Conservation (phyloP, 2,113 vertebrate species). For the Polypterus senegalus region DNA sequence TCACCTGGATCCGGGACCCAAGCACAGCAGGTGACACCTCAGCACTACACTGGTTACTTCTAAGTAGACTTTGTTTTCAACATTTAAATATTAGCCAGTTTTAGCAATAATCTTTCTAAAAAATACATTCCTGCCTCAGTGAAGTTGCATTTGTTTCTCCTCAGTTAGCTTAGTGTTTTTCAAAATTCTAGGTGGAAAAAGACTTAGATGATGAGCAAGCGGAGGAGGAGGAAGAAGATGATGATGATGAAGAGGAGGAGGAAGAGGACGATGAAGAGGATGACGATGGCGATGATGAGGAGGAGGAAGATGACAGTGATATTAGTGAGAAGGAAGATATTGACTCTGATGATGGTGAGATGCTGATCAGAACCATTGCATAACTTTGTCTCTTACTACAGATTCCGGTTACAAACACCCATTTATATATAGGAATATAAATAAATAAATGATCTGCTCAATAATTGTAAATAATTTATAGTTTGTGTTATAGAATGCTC, state of each 20-base stretch:
- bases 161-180: too few species aligned
- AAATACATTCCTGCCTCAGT: constrained; percentile 16
- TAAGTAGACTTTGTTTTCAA: too few species aligned
- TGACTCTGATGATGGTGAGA: constrained; percentile 71
- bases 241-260: constrained; percentile 41
- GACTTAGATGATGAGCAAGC: too few species aligned
- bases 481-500: too few species aligned
- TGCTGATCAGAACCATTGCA: not conserved
- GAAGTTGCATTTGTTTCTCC: not conserved
- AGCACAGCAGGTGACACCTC: too few species aligned
- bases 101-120: constrained; percentile 15
- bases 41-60: too few species aligned
- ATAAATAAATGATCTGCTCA: too few species aligned
- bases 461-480: too few species aligned
- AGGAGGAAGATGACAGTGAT: constrained; percentile 40
- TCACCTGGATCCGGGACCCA: too few species aligned
- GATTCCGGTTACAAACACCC: not conserved
- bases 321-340: constrained; percentile 67
- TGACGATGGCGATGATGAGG: constrained; percentile 32
- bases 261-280: constrained; percentile 25
- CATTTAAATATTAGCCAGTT: not conserved
- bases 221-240: constrained; percentile 46
- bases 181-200: too few species aligned
- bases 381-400: not conserved
- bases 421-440: too few species aligned